phyloP scores from a whole-genome alignment of 2,113 vertebrate species.

The Chrysemys picta region DNA sequence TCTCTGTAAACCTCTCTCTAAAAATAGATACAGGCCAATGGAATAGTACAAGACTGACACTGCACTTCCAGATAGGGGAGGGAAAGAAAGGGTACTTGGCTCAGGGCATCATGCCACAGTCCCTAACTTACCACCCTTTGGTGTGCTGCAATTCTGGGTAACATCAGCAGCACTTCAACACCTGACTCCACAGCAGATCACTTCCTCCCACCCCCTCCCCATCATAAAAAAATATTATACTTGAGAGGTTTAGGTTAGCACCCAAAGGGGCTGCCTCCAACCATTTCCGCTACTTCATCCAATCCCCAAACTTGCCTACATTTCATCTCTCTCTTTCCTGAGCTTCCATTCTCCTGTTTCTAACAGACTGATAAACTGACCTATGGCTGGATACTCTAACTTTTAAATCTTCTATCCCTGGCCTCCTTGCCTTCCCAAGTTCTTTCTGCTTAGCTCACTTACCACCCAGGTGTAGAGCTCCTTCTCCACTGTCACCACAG shows the following conservation, averaged over 20 bases:
- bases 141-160: neutral
- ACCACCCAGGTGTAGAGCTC: constrained; percentile 99
- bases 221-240: neutral
- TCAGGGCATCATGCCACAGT: neutral
- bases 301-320: neutral
- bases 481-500: constrained; percentile 98
- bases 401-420: neutral
- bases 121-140: neutral
- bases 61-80: neutral
- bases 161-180: neutral
- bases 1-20: neutral
- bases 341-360: neutral
- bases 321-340: neutral
- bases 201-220: neutral
- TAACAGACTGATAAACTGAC: fast-evolving
- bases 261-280: neutral
- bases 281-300: too few relatives aligned
- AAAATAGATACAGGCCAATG: neutral
- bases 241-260: neutral
- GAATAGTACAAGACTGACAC: neutral
- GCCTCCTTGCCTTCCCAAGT: fast-evolving
- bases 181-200: neutral
- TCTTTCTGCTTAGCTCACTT: constrained; percentile 75
- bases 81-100: neutral
- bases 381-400: neutral